Percentiles rank a stretch among this genome's conserved stretches.
Conservation (phyloP, 2,113 vertebrate genomes). For the Stictonetta naevosa region DNA sequence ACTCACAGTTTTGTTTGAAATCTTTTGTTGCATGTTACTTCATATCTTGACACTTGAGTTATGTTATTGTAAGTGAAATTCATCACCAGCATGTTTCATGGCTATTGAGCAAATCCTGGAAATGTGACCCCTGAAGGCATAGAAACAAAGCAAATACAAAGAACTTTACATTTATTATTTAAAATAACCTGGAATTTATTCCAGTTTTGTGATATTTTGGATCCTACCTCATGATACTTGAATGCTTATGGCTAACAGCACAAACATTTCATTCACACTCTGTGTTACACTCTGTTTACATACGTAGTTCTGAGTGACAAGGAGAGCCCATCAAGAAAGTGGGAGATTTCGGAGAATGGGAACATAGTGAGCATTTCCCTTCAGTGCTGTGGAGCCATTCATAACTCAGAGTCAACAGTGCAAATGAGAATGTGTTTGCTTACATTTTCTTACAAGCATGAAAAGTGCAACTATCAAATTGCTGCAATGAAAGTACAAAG, state of each 20-base stretch:
- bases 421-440: neutral
- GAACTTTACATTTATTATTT: neutral
- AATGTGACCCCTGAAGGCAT: neutral
- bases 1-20: neutral
- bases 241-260: neutral
- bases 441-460: neutral
- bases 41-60: neutral
- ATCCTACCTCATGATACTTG: neutral
- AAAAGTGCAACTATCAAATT: neutral
- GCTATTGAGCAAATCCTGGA: neutral
- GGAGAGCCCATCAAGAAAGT: neutral
- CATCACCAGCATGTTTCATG: neutral
- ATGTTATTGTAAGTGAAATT: neutral
- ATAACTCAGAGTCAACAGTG: neutral
- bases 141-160: neutral
- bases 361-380: neutral
- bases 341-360: neutral
- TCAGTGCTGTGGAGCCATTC: neutral
- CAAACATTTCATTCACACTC: neutral
- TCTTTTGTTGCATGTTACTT: neutral
- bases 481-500: neutral
- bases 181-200: neutral
- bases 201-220: neutral
- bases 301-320: neutral
- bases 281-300: rapidly evolving